Percentiles rank a stretch among this genome's conserved stretches.
Conservation (phyloP, 2,888 invertebrate species). For the Operophtera brumata region DNA sequence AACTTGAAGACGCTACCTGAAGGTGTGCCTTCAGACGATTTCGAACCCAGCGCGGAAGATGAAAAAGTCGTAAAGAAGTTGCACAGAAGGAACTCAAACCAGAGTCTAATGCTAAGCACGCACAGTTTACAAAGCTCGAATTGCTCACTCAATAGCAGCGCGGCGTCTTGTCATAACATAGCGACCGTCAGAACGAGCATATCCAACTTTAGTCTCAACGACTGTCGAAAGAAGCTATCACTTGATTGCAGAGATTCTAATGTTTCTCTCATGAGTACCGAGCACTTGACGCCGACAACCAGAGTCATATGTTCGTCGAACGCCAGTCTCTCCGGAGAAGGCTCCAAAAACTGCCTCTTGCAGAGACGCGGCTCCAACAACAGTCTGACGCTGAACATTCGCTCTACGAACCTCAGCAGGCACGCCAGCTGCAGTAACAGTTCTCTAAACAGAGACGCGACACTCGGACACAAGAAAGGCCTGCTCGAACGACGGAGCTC, state of each 20-base stretch:
- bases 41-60: conserved; percentile 70
- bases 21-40: conserved; percentile 85
- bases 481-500: conserved; percentile 92
- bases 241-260: conserved; percentile 93
- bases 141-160: conserved; percentile 69
- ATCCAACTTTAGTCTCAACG: conserved; percentile 72
- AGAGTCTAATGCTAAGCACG: conserved; percentile 80
- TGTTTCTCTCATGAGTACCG: conserved; percentile 85
- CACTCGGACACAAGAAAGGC: conserved; percentile 81
- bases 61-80: conserved; percentile 73
- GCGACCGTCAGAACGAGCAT: conserved; percentile 69
- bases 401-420: conserved; percentile 73
- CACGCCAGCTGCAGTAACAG: conserved; percentile 82
- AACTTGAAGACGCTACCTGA: conserved; percentile 87
- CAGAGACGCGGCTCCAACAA: conserved; percentile 93
- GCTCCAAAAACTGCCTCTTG: conserved; percentile 83
- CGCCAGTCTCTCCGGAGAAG: conserved; percentile 63
- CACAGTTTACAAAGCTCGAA: conserved; percentile 79
- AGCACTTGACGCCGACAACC: conserved; percentile 65
- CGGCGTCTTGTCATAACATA: conserved; percentile 70
- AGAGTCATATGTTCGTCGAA: conserved; percentile 77
- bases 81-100: conserved; percentile 82
- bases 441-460: conserved; percentile 74
- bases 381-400: conserved; percentile 89
- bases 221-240: conserved; percentile 82